Percentiles rank a stretch among this genome's conserved stretches.
These are phyloP conservation scores for Linurgus olivaceus DNA, from an alignment of 2,797 vertebrate genomes.

Conservation along the genomic window DNA sequence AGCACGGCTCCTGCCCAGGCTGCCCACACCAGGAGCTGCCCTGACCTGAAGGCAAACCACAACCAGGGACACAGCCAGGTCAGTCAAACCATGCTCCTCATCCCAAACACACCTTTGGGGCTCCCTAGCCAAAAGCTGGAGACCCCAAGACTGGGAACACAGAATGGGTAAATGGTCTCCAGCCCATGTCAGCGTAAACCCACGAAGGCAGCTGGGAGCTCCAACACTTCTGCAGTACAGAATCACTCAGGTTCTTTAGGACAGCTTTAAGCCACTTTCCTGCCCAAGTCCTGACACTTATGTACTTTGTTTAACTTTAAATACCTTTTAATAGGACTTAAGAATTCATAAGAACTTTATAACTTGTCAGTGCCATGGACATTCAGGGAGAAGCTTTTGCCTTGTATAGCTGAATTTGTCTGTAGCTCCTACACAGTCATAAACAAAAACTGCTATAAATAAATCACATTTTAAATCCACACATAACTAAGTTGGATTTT, in stretches of 20 bases:
- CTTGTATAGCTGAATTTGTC: not conserved
- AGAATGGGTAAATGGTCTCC: fast-evolving
- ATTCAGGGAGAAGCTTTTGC: not conserved
- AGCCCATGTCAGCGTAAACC: fast-evolving
- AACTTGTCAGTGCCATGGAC: not conserved
- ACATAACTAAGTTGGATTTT: not conserved
- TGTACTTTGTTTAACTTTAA: fast-evolving
- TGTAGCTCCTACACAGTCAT: conserved; percentile 25
- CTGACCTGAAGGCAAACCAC: fast-evolving
- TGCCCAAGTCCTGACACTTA: not conserved
- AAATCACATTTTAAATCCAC: not conserved
- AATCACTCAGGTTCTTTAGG: not conserved
- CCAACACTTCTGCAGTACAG: not conserved
- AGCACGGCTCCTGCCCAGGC: fast-evolving
- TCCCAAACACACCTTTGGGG: not conserved
- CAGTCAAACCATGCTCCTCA: fast-evolving
- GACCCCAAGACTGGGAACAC: not conserved
- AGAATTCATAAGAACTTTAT: fast-evolving
- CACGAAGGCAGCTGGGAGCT: fast-evolving
- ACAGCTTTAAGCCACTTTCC: not conserved
- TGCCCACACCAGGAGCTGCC: not conserved
- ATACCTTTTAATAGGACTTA: not conserved
- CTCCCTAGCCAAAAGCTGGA: not conserved
- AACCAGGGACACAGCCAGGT: fast-evolving
- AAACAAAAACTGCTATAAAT: not conserved